phyloP scores from a whole-genome alignment of 2,113 vertebrate species.

The Epinephelus moara region DNA sequence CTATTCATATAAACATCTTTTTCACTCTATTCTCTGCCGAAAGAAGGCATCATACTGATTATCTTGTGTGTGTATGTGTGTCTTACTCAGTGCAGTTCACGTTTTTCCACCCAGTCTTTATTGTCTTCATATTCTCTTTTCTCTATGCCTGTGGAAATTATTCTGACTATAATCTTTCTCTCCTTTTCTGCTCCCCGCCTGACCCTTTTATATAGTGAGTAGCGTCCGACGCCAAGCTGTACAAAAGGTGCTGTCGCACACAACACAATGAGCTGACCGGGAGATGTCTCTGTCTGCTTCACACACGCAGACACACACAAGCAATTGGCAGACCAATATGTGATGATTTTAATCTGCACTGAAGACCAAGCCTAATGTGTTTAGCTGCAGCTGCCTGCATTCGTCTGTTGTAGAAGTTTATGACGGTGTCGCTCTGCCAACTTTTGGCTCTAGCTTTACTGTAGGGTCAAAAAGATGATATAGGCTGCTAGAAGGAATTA shows the following conservation, averaged over 20 bases:
- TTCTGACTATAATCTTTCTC: slow-evolving; percentile 73
- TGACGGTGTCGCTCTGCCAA: neutral
- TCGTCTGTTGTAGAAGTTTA: slow-evolving; percentile 26
- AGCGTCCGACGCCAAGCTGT: slow-evolving; percentile 69
- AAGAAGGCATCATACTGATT: slow-evolving; percentile 32
- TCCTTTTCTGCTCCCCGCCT: slow-evolving; percentile 49
- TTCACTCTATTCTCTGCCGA: neutral
- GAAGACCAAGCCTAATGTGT: slow-evolving; percentile 54
- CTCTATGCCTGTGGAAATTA: slow-evolving; percentile 66
- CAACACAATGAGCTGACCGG: slow-evolving; percentile 50
- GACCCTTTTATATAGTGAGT: slow-evolving; percentile 56
- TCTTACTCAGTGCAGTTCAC: slow-evolving; percentile 42
- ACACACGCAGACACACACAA: slow-evolving; percentile 16
- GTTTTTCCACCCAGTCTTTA: slow-evolving; percentile 14
- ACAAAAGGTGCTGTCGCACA: slow-evolving; percentile 73
- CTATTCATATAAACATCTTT: slow-evolving; percentile 40
- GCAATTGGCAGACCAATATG: neutral
- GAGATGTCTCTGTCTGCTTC: slow-evolving; percentile 76
- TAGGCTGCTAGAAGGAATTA: neutral
- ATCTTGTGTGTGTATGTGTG: slow-evolving; percentile 28
- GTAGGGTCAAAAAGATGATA: slow-evolving; percentile 9
- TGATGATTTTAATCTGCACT: slow-evolving; percentile 53
- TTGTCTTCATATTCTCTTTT: slow-evolving; percentile 56
- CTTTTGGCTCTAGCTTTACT: slow-evolving; percentile 16
- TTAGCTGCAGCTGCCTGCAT: slow-evolving; percentile 52